Evolutionary conservation across 2,888 invertebrate genomes (phyloP).

Genomic region (Trichacis sp.): DNA sequence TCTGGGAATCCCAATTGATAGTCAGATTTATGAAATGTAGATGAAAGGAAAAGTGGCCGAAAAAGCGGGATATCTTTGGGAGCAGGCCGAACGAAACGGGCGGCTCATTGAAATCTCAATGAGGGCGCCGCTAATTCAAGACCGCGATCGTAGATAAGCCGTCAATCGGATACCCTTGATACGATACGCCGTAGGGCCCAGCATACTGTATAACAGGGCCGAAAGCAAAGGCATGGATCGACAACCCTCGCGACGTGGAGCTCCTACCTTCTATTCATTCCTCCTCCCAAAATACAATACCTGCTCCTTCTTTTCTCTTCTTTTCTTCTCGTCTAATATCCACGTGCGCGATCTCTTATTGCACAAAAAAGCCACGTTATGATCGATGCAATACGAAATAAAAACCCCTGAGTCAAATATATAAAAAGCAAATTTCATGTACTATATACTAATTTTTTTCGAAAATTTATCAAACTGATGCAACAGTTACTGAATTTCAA

Average conservation of each 20-base stretch:
- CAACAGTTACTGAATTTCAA: no score
- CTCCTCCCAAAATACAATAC: constrained; percentile 36
- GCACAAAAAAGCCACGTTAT: constrained; percentile 31
- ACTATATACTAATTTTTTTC: no score
- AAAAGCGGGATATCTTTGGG: constrained; percentile 26
- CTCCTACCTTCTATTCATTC: constrained; percentile 37
- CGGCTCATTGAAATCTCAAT: constrained; percentile 45
- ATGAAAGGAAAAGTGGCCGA: constrained; percentile 15
- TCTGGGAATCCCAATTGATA: no score
- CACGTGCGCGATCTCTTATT: constrained; percentile 42
- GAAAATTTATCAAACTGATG: no score
- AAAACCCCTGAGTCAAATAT: no score
- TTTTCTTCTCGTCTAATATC: constrained; percentile 4
- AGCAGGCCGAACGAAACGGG: constrained; percentile 37
- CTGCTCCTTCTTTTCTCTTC: constrained; percentile 18
- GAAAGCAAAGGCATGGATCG: constrained; percentile 33
- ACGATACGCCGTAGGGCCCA: constrained; percentile 43
- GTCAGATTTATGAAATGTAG: not conserved
- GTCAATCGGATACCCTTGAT: constrained; percentile 49
- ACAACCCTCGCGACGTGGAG: constrained; percentile 27
- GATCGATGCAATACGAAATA: constrained; percentile 16
- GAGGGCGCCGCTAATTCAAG: constrained; percentile 43
- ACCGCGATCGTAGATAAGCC: constrained; percentile 47
- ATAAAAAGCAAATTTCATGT: no score
- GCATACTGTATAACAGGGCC: constrained; percentile 1